phyloP scores from a whole-genome alignment of 2,797 vertebrate genomes.

The Anisognathus igniventris region DNA sequence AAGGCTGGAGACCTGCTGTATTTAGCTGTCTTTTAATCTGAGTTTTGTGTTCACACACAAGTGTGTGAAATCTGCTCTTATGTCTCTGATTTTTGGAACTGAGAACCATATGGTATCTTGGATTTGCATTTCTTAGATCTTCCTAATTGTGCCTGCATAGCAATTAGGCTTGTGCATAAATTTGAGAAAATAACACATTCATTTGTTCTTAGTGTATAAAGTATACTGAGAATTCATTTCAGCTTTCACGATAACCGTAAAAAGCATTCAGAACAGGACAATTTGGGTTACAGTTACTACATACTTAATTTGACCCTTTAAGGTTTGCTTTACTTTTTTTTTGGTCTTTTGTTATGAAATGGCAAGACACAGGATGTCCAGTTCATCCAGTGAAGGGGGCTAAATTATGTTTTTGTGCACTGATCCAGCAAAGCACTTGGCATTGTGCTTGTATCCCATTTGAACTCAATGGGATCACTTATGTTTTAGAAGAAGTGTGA shows the following conservation, averaged over 20 bases:
- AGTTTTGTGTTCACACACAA: conserved; percentile 35
- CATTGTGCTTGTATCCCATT: background rate
- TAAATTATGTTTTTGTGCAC: background rate
- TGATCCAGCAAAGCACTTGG: background rate
- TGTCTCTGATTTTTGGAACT: conserved; percentile 55
- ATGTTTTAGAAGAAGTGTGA: background rate
- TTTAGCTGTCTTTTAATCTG: conserved; percentile 22
- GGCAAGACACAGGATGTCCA: background rate
- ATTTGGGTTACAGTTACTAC: background rate
- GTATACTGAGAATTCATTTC: background rate
- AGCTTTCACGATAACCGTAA: background rate
- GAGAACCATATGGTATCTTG: conserved; percentile 68
- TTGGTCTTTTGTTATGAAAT: background rate
- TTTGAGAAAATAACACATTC: conserved; percentile 40
- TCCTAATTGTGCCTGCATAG: conserved; percentile 66
- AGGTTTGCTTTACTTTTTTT: background rate
- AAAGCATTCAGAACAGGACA: background rate
- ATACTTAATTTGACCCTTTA: background rate
- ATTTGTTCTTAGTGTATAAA: conserved; percentile 47
- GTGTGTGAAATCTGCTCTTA: conserved; percentile 59
- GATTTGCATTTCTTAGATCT: conserved; percentile 71
- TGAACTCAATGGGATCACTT: conserved; percentile 11
- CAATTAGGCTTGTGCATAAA: conserved; percentile 69
- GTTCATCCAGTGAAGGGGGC: background rate
- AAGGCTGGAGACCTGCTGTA: conserved; percentile 13